Conservation (phyloP, 2,113 vertebrate species). For the Pampusana beccarii region DNA sequence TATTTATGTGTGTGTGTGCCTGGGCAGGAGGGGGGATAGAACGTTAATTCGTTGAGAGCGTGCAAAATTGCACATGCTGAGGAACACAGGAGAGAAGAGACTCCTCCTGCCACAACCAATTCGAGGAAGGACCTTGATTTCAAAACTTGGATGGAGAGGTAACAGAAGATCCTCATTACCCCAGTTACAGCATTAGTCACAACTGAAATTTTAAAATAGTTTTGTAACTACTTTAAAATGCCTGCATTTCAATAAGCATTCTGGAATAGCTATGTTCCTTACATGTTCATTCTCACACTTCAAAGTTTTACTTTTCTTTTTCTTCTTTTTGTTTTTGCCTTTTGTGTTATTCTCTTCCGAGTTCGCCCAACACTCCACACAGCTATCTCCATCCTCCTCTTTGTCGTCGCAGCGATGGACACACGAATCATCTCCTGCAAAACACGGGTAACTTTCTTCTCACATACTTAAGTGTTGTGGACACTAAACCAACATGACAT, state of each 20-base stretch:
- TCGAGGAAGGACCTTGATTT: neutral
- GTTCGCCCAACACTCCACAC: slow-evolving; percentile 93
- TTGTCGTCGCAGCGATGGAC: slow-evolving; percentile 86
- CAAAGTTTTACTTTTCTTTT: slow-evolving; percentile 88
- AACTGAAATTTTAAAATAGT: fast-evolving
- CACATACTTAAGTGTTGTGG: neutral
- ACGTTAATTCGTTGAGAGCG: neutral
- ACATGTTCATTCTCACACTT: slow-evolving; percentile 84
- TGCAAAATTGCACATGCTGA: fast-evolving
- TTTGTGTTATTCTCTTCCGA: slow-evolving; percentile 83
- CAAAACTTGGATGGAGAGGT: neutral
- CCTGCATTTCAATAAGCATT: neutral
- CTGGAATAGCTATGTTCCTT: slow-evolving; percentile 48
- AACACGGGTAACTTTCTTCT: neutral
- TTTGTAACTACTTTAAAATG: neutral
- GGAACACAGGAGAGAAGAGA: neutral
- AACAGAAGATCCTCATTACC: neutral
- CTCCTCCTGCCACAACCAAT: neutral
- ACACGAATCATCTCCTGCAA: slow-evolving; percentile 83
- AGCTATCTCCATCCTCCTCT: slow-evolving; percentile 91
- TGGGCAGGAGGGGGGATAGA: neutral
- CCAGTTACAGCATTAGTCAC: neutral
- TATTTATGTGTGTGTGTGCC: fast-evolving
- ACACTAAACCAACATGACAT: neutral
- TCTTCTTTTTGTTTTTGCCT: slow-evolving; percentile 96